Conservation (phyloP, 2,888 invertebrate species). For the Schrankia costaestrigalis region DNA sequence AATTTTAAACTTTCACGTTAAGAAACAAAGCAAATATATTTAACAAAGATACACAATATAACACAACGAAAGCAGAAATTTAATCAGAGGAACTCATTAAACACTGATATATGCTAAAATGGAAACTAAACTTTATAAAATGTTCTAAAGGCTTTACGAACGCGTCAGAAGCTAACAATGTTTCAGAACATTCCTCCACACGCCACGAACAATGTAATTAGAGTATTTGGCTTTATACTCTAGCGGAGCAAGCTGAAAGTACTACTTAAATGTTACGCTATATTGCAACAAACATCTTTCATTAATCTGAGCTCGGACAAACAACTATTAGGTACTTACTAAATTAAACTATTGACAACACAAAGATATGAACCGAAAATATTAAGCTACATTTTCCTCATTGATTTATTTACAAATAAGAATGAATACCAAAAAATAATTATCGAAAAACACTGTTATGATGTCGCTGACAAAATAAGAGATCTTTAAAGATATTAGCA, state of each 20-base stretch:
- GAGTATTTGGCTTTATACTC: constrained; percentile 24
- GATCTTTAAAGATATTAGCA: constrained; percentile 30
- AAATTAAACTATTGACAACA: constrained; percentile 16
- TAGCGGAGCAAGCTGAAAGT: constrained; percentile 17
- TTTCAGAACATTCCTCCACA: constrained; percentile 10
- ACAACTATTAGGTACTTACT: too few relatives aligned
- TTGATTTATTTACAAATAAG: constrained; percentile 25
- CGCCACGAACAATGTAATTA: constrained; percentile 29
- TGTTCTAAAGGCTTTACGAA: constrained; percentile 1
- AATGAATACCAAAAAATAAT: constrained; percentile 28
- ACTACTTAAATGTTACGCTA: constrained; percentile 17
- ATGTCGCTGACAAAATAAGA: constrained; percentile 26
- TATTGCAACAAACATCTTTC: constrained; percentile 19
- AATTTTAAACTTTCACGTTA: too few relatives aligned
- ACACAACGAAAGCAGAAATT: too few relatives aligned
- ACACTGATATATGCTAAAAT: too few relatives aligned
- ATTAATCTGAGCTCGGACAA: constrained; percentile 10
- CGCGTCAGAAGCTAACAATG: constrained; percentile 10
- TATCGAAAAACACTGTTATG: constrained; percentile 24
- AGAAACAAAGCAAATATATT: too few relatives aligned
- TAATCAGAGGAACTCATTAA: too few relatives aligned
- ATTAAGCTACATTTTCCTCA: too few relatives aligned
- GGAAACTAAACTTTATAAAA: constrained; percentile 6
- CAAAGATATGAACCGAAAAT: constrained; percentile 9
- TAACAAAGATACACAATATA: too few relatives aligned